These are phyloP conservation scores for Loris lydekkerianus DNA, from an alignment of 2,797 vertebrate genomes.

Conservation along the genomic window DNA sequence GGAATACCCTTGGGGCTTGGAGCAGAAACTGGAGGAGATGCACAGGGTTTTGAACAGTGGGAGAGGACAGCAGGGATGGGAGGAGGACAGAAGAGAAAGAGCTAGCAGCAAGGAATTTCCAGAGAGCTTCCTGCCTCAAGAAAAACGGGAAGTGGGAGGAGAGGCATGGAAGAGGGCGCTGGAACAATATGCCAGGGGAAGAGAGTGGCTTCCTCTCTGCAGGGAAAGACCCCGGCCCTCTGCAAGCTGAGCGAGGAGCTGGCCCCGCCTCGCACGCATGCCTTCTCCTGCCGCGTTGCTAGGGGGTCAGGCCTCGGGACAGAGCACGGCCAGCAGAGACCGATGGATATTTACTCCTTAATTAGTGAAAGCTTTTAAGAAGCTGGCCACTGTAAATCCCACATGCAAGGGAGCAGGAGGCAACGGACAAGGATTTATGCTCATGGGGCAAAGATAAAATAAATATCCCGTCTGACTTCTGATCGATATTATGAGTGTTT, in stretches of 20 bases:
- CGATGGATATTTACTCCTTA: slow-evolving; percentile 86
- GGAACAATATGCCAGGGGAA: slow-evolving; percentile 92
- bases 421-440: slow-evolving; percentile 85
- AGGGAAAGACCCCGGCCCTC: slow-evolving; percentile 87
- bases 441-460: slow-evolving; percentile 86
- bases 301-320: slow-evolving; percentile 88
- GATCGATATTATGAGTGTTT: slow-evolving; percentile 90
- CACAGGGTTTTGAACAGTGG: slow-evolving; percentile 68
- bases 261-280: slow-evolving; percentile 92
- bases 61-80: slow-evolving; percentile 36
- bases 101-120: slow-evolving; percentile 97
- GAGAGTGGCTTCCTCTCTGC: slow-evolving; percentile 91
- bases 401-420: slow-evolving; percentile 27
- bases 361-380: slow-evolving; percentile 86
- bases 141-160: slow-evolving; percentile 90
- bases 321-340: slow-evolving; percentile 86
- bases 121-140: slow-evolving; percentile 91
- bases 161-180: slow-evolving; percentile 92
- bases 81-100: slow-evolving; percentile 84
- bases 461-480: slow-evolving; percentile 89
- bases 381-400: slow-evolving; percentile 88
- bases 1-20: neutral
- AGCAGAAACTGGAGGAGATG: slow-evolving; percentile 31
- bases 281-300: slow-evolving; percentile 95
- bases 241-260: slow-evolving; percentile 90